Evolutionary conservation across 2,797 vertebrate species (phyloP), one percentile per base, ranked within the genome.

Genomic region (Telmatherina bonti): DNA sequence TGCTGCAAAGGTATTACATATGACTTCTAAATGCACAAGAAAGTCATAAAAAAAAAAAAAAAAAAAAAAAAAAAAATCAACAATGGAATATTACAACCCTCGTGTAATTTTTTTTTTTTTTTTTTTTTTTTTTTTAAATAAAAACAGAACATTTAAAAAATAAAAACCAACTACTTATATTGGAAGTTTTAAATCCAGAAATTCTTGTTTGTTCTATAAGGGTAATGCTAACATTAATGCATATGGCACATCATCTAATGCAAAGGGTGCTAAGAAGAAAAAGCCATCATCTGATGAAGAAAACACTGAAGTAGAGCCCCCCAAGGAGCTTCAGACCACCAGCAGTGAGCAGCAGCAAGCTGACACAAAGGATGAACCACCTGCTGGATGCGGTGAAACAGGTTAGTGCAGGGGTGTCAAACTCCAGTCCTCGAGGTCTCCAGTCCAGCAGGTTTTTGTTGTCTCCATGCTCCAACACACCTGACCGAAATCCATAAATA

Each of bases 251-350:
- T 20, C 31, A 11, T 0, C 12, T 15, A 67, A 13, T 22, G 15
- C 11, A 33, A 71, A 59, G 47, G 51, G 67, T 66, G 82, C 79
- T 26, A 89, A 93, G 66, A 87, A 64, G 60, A 93, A 86, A 70
- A 89, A 80, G 43, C 20, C 68, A 55, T 88, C 85, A 67, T 79
- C 56, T 1, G 26, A 22, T 66, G 82, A 81, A 62, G 53, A 41
- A 77, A 53, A 68, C 52, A 12, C 43, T 8, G 56, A 64, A 61
- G 1, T 47, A 0, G 65, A 49, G 53, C 27, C 30, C 31, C 49
- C 47, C 4, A 13, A 57, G 5, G 47, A 82, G 33, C 1, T 51
- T 1, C 45, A 53, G 53, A 36, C 41, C n/a, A 0, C 51, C 38
- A 45, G 0, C 16, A 3, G 1, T 18, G 74, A 82, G 52, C 58